Conservation (phyloP, 2,113 vertebrate species). For the Ictalurus furcatus region DNA sequence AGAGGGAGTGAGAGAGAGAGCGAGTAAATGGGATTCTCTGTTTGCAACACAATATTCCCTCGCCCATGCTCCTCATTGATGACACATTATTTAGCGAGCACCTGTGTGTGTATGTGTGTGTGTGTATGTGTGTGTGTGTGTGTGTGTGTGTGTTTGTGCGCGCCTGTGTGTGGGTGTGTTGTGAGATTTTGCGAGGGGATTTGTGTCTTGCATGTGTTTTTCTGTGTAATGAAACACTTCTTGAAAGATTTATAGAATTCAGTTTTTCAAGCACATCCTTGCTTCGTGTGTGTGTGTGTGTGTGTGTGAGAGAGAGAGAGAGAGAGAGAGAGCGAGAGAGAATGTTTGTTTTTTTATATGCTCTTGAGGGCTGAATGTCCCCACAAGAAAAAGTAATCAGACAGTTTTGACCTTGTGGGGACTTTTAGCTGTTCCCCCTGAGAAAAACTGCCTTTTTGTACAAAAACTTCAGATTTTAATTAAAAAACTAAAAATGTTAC, state of each 20-base stretch:
- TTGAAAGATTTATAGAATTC: slow-evolving; percentile 34
- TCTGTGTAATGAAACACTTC: slow-evolving; percentile 24
- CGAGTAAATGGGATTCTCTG: not conserved
- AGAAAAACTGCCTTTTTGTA: too few relatives aligned
- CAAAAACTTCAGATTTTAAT: not conserved
- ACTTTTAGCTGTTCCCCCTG: not conserved
- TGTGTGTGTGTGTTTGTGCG: not conserved
- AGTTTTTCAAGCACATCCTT: not conserved
- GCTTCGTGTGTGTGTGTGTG: not conserved
- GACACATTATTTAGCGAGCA: slow-evolving; percentile 13
- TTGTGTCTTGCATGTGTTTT: slow-evolving; percentile 10
- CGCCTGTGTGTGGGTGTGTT: slow-evolving; percentile 27
- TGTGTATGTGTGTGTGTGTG: slow-evolving; percentile 20
- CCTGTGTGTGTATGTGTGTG: slow-evolving; percentile 1
- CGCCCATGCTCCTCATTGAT: not conserved
- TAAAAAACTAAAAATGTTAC: not conserved
- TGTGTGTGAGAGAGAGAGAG: not conserved
- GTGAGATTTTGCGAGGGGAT: slow-evolving; percentile 20
- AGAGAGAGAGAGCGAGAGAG: too few relatives aligned
- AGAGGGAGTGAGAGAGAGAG: not conserved
- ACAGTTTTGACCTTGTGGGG: slow-evolving; percentile 9
- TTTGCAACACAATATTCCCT: slow-evolving; percentile 16
- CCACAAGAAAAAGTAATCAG: slow-evolving; percentile 15
- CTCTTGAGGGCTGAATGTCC: slow-evolving; percentile 28
- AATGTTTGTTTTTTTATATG: slow-evolving; percentile 9